These are phyloP conservation scores for Zaprionus lachaisei DNA, from an alignment of 1,140 invertebrate genomes.

Conservation along the genomic window DNA sequence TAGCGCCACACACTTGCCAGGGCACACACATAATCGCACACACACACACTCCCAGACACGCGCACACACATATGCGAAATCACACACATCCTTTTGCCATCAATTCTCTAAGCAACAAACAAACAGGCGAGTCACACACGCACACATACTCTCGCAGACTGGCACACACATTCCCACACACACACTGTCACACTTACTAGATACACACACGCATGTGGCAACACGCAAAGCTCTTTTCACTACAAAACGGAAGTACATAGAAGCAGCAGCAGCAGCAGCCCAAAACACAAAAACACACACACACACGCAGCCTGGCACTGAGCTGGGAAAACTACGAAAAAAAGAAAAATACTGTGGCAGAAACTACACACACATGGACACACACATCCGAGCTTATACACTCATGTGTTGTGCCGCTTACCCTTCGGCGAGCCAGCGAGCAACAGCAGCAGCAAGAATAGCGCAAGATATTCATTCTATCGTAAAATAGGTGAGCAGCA, in stretches of 20 bases:
- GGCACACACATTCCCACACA: slow-evolving; percentile 32
- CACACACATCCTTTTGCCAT: slow-evolving; percentile 82
- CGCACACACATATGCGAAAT: slow-evolving; percentile 60
- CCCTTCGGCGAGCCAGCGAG: background rate
- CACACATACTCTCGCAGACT: slow-evolving; percentile 32
- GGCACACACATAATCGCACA: slow-evolving; percentile 31
- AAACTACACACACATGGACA: slow-evolving; percentile 52
- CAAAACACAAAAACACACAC: slow-evolving; percentile 52
- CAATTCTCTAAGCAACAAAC: slow-evolving; percentile 82
- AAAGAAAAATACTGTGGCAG: slow-evolving; percentile 79
- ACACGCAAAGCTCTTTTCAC: slow-evolving; percentile 82
- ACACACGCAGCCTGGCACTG: slow-evolving; percentile 36
- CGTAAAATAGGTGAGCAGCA: slow-evolving; percentile 78
- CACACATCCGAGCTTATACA: slow-evolving; percentile 1
- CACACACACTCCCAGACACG: slow-evolving; percentile 33
- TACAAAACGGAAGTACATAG: slow-evolving; percentile 81
- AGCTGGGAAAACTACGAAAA: slow-evolving; percentile 60
- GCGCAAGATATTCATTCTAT: slow-evolving; percentile 81
- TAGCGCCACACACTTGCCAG: slow-evolving; percentile 46
- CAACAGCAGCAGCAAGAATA: slow-evolving; percentile 49
- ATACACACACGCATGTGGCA: slow-evolving; percentile 60
- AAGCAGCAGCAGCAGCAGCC: slow-evolving; percentile 68
- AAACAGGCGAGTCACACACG: slow-evolving; percentile 61
- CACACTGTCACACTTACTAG: slow-evolving; percentile 5
- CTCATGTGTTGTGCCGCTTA: background rate